Evolutionary conservation across 2,888 invertebrate species (phyloP).

Genomic region (Pseudococcus viburni): DNA sequence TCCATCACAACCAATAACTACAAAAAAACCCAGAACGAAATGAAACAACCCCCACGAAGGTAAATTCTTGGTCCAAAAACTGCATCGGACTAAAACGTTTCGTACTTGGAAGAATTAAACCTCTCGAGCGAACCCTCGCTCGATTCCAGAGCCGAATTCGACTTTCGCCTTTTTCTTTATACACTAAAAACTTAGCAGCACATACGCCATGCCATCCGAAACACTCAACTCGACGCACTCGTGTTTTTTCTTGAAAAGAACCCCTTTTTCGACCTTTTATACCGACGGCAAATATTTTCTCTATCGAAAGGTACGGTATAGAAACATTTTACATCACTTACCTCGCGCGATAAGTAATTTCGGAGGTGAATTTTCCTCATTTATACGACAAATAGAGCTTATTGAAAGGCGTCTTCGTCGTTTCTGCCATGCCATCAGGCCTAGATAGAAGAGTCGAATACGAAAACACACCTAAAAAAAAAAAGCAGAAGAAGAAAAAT

Average conservation of each 20-base stretch:
- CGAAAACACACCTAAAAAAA: constrained; percentile 31
- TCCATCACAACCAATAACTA: background rate
- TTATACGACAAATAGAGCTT: constrained; percentile 11
- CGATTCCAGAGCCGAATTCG: background rate
- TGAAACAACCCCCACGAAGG: background rate
- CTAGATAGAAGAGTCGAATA: background rate
- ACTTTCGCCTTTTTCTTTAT: background rate
- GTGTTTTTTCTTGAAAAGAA: background rate
- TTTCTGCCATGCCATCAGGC: background rate
- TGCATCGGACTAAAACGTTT: background rate
- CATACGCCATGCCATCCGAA: background rate
- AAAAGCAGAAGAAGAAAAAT: constrained; percentile 1
- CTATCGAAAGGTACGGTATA: background rate
- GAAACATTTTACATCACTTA: constrained; percentile 21
- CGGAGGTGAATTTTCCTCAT: constrained; percentile 29
- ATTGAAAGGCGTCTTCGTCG: background rate
- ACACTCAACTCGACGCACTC: background rate
- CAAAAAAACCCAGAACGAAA: background rate
- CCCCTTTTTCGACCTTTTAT: constrained; percentile 1
- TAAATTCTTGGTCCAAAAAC: background rate
- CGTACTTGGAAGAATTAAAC: background rate
- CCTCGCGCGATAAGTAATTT: constrained; percentile 21
- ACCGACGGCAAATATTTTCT: constrained; percentile 5
- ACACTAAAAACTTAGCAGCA: background rate
- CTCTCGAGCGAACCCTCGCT: background rate